Evolutionary conservation across 1,140 invertebrate genomes (phyloP), one percentile per base, ranked within the genome.

Genomic region (Dendroctonus valens): DNA sequence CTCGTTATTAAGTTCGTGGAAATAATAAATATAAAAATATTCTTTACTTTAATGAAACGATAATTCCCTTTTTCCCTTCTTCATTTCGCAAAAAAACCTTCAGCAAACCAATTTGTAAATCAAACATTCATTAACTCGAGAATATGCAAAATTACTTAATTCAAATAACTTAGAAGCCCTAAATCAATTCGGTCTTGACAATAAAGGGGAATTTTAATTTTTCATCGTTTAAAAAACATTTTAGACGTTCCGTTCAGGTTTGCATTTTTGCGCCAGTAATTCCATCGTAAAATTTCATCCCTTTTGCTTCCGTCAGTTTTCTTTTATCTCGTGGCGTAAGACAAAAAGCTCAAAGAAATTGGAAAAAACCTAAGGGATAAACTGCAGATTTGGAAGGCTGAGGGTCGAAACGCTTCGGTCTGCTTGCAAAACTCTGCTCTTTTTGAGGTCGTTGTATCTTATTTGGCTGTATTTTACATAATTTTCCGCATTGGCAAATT

Each of bases 321-420:
- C 40, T 61, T 61, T 61, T 61, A 61, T 61, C 58, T 40, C 40
- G 26, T 14, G 49, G 26, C n/a, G 8, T 54, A 26, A 62, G 54
- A 53, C 39, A 38, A 41, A 62, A 40, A 53, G 38, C 46, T 50
- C 39, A 62, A 54, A 49, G 60, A 61, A 61, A 61, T 61, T 61
- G 59, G 59, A 61, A 52, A 61, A 58, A 52, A 14, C 26, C 49
- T 61, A 61, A 50, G 39, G 59, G 49, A 61, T 61, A 61, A 61
- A 52, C 38, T 38, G 38, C 12, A 52, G 50, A 62, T 53, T 62
- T 54, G 40, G 41, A 9, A 12, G 38, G 12, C 46, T 51, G 8
- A 46, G 51, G 60, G 50, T 62, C 50, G 41, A 62, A 62, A 62
- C 48, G 52, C 46, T 49, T 62, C 41, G 46, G 57, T 41, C 26